Evolutionary conservation across 2,888 invertebrate species (phyloP), one percentile per base, ranked within the genome.

Genomic region (Tenthredo mesomela): DNA sequence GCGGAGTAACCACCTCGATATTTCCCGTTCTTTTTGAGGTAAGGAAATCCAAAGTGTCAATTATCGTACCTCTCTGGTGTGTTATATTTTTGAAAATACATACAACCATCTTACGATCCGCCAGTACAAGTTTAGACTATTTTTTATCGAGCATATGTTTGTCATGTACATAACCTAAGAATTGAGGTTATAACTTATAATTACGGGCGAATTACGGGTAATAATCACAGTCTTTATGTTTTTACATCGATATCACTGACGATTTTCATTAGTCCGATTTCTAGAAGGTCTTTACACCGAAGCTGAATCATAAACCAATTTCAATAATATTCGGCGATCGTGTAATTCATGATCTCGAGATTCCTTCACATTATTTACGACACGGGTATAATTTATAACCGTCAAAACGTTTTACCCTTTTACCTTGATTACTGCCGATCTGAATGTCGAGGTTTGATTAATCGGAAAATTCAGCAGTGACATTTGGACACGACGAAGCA

Each of bases 1-100:
- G 85, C 84, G 85, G 85, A 87, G 87, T 86, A 88, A 87, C 87
- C 87, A 87, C 85, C 84, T 89, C 88, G 75, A 67, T 90, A 88
- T 90, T 90, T 89, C 88, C 84, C 75, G 82, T 84, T 67, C 83
- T 43, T 61, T 33, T 25, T 37, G 21, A 78, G 80, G 84, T 65
- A 67, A 37, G 37, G 7, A 25, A n/a, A 21, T 33, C 29, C 12
- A 43, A 50, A 37, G n/a, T 25, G 10, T 54, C n/a, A 50, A 25
- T 54, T 25, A 18, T n/a, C 54, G 29, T 33, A 77, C 10, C 40
- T 7, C 9, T 43, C 18, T 6, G 29, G 6, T 10, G n/a, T 40
- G 71, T 10, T 21, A 37, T 82, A 54, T 29, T 50, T 70, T 18
- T 10, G 5, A 6, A 58, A 70, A 10, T 58, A 58, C 47, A 9